Evolutionary conservation across 1,140 invertebrate genomes (phyloP).

Genomic region (Lethocerus indicus): DNA sequence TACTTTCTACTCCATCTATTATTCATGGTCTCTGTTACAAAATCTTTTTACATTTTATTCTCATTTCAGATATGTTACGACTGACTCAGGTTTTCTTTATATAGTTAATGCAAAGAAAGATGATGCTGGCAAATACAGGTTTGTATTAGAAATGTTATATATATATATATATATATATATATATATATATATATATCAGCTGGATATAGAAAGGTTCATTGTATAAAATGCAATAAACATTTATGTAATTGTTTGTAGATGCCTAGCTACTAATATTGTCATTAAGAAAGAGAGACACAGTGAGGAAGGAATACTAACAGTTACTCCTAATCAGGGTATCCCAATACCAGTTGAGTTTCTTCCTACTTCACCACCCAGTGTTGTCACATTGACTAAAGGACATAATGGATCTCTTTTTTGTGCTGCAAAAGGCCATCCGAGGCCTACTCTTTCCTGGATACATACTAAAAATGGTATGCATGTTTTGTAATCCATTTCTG

Average conservation of each 20-base stretch:
- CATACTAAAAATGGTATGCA: conserved; percentile 9
- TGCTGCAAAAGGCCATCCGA: conserved; percentile 12
- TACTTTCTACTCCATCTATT: neutral
- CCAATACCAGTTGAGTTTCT: neutral
- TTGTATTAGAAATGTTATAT: conserved; percentile 1
- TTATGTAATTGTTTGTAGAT: conserved; percentile 10
- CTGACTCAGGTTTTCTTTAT: conserved; percentile 15
- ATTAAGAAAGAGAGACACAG: conserved; percentile 11
- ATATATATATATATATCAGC: neutral
- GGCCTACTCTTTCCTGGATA: conserved; percentile 14
- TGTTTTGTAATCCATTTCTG: no score
- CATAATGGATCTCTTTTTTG: conserved; percentile 11
- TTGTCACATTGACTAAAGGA: conserved; percentile 1
- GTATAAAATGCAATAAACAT: neutral
- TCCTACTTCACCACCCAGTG: conserved; percentile 4
- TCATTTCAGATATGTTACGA: conserved; percentile 14
- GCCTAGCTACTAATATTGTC: conserved; percentile 11
- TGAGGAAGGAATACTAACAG: neutral
- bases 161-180: neutral
- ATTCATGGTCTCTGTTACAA: neutral
- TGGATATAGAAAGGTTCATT: neutral
- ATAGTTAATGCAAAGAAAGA: conserved; percentile 13
- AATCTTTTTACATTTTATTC: neutral
- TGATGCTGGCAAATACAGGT: conserved; percentile 17
- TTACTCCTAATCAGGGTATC: neutral